Percentiles rank a stretch among this genome's conserved stretches.
These are phyloP conservation scores for Cylindroiulus punctatus DNA, from an alignment of 2,888 invertebrate species.

Conservation along the genomic window DNA sequence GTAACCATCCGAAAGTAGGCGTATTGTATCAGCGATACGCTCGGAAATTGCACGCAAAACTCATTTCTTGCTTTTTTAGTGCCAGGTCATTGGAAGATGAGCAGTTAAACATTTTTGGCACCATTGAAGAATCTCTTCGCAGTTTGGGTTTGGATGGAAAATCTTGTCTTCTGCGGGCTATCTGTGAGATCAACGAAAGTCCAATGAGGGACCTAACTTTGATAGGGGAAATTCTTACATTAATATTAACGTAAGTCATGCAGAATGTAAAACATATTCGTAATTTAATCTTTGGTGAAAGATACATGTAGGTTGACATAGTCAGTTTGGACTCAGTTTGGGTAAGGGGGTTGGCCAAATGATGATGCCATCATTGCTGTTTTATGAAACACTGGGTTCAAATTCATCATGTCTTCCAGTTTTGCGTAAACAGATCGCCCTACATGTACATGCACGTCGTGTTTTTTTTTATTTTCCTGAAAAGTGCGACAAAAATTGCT, in stretches of 20 bases:
- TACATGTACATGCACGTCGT: too few relatives aligned
- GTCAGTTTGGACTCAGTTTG: too few relatives aligned
- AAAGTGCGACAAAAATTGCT: too few relatives aligned
- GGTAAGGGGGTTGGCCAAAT: too few relatives aligned
- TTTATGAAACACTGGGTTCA: too few relatives aligned
- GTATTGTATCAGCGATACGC: not conserved
- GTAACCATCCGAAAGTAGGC: not conserved
- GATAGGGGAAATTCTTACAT: constrained; percentile 57
- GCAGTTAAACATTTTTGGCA: constrained; percentile 49
- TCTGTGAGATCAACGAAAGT: constrained; percentile 83
- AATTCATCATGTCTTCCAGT: too few relatives aligned
- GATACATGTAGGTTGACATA: not conserved
- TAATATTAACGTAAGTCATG: constrained; percentile 57
- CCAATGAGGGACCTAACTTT: constrained; percentile 56
- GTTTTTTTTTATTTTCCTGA: too few relatives aligned
- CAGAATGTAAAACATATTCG: not conserved
- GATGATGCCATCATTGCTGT: too few relatives aligned
- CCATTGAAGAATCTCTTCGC: constrained; percentile 70
- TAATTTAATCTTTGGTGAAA: not conserved
- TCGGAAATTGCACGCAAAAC: not conserved
- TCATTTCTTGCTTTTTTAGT: not conserved
- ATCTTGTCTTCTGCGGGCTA: constrained; percentile 82
- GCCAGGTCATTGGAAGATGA: constrained; percentile 48
- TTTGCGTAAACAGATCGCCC: too few relatives aligned
- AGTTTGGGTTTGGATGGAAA: constrained; percentile 85